Base-by-base conservation (phyloP, 2,797 vertebrate species). In the Sebastes vulpes region DNA sequence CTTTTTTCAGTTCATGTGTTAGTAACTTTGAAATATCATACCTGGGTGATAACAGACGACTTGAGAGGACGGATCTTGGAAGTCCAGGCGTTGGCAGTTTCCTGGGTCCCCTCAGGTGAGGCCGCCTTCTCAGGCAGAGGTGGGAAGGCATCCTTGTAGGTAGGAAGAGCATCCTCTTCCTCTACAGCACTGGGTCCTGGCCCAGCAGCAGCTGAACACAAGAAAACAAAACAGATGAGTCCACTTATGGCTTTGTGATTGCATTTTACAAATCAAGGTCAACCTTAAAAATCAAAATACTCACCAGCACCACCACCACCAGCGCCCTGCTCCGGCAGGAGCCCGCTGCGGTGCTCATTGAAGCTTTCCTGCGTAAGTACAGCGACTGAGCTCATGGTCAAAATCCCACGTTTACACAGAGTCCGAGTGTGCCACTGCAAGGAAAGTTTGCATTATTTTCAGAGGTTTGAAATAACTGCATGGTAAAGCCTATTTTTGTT, bases 291-390 rank as follows among this genome's bases (percentile, higher is more conserved):
- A 25, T n/a, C 1, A 2, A 42, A 46, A 65, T 2, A 88, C 89
- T 93, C 56, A 93, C 86, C 88, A 68, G 86, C 97, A 86, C 35
- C 35, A 38, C 11, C 35, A 38, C 35, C 56, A 93, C 86, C 88
- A 66, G 86, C 97, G 85, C 96, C 96, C 81, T 99, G 97, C 90
- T 98, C 98, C 64, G 97, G 97, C 93, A 97, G 81, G 92, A 99
- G 98, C 91, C 98, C 98, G 83, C 97, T 98, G 93, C 98, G 98
- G 95, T 99, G 99, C 95, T 99, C 99, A 82, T 98, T 99, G 89
- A 99, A 99, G 96, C 97, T 98, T 97, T 99, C 98, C 94, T 99
- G 98, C 94, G 99, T 99, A 97, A 99, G 96, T 97, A 99, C 98
- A 95, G 99, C 98, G 94, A 99, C 98, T 84, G 98, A 99, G 97